Evolutionary conservation across 1,140 invertebrate genomes (phyloP), one percentile per base, ranked within the genome.

Genomic region (Scaptomyza hsui): DNA sequence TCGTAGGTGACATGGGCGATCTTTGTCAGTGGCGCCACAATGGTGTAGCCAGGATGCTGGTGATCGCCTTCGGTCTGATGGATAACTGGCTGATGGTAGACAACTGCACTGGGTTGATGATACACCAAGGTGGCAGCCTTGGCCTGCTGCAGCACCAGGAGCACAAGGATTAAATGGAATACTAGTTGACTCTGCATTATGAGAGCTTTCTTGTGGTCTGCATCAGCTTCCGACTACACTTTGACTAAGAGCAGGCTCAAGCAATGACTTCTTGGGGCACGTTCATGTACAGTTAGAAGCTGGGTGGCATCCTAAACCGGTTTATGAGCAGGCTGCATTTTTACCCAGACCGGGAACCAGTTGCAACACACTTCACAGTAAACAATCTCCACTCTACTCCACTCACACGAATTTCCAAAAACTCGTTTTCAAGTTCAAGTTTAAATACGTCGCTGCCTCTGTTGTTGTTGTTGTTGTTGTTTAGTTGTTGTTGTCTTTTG

Each of bases 401-500:
- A 59, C 37, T 44, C 55, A 18, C 37, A 45, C 13, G 44, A 29
- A 51, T 53, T 49, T 32, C 51, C 49, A 52, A 70, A 83, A 89
- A 89, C 86, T 83, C 47, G 86, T 89, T 89, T 86, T 89, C 86
- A 89, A 89, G 86, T 89, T 89, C 86, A 89, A 89, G 86, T 79
- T 89, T 85, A 89, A 78, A 44, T 15, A 56, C 39, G 37, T 47
- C 26, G 44, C 47, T 51, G 47, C 6, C 32, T 32, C 9, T 1
- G n/a, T 18, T 44, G 59, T 18, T 32, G 49, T 24, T 69, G 42
- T 37, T 57, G 44, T 56, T 62, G 48, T 42, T 53, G 41, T 15
- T 16, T 49, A n/a, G 42, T 37, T 57, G 44, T 56, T 62, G 48
- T 42, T 53, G 41, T 15, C n/a, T 16, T 71, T 49, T n/a, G 48